Percentiles rank a stretch among this genome's conserved stretches.
phyloP scores from a whole-genome alignment of 2,888 invertebrate genomes.

The Meiosimyza platycephala region DNA sequence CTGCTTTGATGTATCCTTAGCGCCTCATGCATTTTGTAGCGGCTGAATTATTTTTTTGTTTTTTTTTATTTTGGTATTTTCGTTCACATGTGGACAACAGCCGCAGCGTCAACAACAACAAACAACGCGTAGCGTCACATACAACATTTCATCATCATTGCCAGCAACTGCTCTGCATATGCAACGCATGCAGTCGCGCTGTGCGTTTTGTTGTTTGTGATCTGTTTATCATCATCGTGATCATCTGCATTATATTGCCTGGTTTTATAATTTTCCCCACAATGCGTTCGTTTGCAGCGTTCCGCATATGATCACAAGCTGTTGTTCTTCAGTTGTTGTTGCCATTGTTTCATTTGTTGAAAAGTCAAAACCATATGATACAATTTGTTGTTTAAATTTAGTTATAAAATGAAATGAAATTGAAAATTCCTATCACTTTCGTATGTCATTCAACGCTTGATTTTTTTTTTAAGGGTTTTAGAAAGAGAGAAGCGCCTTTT shows the following conservation, averaged over 20 bases:
- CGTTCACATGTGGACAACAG: slow-evolving; percentile 4
- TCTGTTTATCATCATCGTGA: slow-evolving; percentile 12
- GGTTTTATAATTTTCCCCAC: slow-evolving; percentile 11
- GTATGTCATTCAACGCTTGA: too few relatives aligned
- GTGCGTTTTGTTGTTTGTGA: background rate
- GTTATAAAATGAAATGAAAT: background rate
- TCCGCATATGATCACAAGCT: background rate
- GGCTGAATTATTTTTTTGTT: too few relatives aligned
- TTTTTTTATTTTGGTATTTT: background rate
- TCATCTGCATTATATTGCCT: slow-evolving; percentile 5
- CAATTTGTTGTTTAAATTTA: slow-evolving; percentile 14
- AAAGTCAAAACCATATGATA: background rate
- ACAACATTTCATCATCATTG: background rate
- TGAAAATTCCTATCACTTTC: background rate
- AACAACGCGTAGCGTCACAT: background rate
- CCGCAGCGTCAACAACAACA: slow-evolving; percentile 11
- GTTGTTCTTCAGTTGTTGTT: slow-evolving; percentile 1
- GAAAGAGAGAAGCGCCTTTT: background rate
- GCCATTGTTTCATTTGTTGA: background rate
- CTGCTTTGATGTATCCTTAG: slow-evolving; percentile 8
- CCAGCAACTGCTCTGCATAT: slow-evolving; percentile 26
- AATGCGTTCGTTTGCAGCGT: background rate
- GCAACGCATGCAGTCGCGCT: slow-evolving; percentile 1
- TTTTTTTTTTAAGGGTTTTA: too few relatives aligned
- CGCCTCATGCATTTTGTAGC: background rate